Conservation (phyloP, 1,140 invertebrate genomes). For the Drosophila sucinea region DNA sequence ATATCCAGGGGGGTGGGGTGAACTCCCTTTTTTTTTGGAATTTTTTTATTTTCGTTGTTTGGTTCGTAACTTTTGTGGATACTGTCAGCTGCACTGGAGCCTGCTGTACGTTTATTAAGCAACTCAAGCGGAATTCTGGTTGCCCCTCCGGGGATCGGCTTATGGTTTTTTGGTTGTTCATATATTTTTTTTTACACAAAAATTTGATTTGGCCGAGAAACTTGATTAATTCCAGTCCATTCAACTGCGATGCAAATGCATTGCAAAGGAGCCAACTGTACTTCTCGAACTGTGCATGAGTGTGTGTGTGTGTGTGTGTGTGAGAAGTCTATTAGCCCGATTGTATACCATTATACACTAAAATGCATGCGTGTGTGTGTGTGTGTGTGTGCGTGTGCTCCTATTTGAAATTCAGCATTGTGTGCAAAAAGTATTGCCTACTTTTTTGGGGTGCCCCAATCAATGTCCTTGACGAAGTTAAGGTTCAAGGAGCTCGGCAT, state of each 20-base stretch:
- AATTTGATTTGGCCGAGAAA: constrained; percentile 1
- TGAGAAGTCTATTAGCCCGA: no score
- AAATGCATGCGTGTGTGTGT: background rate
- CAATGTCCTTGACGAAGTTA: constrained; percentile 43
- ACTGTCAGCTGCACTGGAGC: background rate
- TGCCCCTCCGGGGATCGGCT: background rate
- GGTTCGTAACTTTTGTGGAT: background rate
- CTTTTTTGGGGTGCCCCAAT: constrained; percentile 11
- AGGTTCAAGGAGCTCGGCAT: background rate
- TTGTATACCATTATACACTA: no score
- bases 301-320: background rate
- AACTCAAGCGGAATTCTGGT: background rate
- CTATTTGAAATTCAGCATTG: constrained; percentile 13
- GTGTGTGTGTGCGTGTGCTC: constrained; percentile 22
- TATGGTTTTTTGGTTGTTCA: background rate
- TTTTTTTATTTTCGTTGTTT: background rate
- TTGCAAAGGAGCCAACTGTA: background rate
- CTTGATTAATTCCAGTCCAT: constrained; percentile 3
- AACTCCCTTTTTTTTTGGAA: background rate
- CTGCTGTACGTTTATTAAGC: background rate
- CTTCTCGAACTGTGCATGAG: background rate
- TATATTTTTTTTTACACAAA: background rate
- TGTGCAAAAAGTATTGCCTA: constrained; percentile 15
- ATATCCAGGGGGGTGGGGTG: no score
- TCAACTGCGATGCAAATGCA: constrained; percentile 8